Evolutionary conservation across 2,113 vertebrate genomes (phyloP), one percentile per base, ranked within the genome.

Genomic region (Micromys minutus): DNA sequence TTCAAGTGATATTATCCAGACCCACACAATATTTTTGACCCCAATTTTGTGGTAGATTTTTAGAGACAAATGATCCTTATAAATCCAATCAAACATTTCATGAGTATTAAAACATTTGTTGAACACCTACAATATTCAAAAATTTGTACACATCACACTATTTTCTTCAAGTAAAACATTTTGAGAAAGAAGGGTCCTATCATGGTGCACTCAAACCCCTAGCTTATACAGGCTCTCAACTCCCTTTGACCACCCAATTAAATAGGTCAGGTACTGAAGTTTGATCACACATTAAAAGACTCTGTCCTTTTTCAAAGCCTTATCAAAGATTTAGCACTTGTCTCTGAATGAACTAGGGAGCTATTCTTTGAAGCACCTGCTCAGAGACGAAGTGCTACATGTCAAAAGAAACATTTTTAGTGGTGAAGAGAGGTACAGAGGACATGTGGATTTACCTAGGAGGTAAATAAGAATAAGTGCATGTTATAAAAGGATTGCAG

Each of bases 201-300:
- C 45, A 63, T 45, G 85, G 47, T 94, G 92, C 96, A 84, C 81
- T 95, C 92, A 94, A 83, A 59, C 85, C 59, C 10, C 34, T 75
- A 89, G 86, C 96, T 97, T 91, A 97, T 97, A 92, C 96, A 92
- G 94, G 36, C 81, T 86, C 36, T 63, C 31, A 96, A 93, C 94
- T 95, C 96, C 95, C 90, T 96, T 95, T 96, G 96, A 95, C 96
- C 97, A 94, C 87, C 97, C 94, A 98, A 98, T 97, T 97, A 98
- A 98, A 97, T 97, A 97, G 97, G 97, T 95, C 95, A 96, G 87
- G 57, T 88, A 83, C 61, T 87, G 74, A 95, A 95, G 96, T 96
- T 95, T 97, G 96, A 98, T 97, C 96, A 98, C 81, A 93, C 97
- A 97, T 98, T 96, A 96, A 98, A 98, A 97, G 93, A 94, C 87